Base-by-base conservation (phyloP, 2,113 vertebrate species). In the Prunella fulvescens region DNA sequence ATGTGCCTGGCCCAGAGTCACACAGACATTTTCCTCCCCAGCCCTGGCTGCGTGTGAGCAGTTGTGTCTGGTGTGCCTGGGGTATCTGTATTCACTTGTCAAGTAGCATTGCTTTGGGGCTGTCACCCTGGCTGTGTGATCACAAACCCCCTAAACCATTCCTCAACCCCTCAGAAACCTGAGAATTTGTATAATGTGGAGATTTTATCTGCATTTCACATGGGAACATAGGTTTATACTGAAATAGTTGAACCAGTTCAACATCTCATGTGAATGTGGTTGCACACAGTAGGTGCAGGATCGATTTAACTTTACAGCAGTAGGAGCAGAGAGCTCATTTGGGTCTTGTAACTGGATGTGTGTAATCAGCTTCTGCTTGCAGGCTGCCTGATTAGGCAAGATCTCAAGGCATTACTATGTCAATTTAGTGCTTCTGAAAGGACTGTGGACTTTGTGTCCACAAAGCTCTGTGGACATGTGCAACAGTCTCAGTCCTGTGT, bases 211-310 rank as follows among this genome's bases (percentile, higher is more conserved):
- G 37, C 37, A 5, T 89, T 94, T 84, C 53, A 24, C 6, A 1
- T 60, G 57, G n/a, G 62, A 57, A 77, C 22, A 35, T 14, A 58
- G 53, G 25, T 37, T 71, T 93, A 11, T 64, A 31, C 15, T 69
- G 51, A 58, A 87, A 31, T 14, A 87, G 26, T 44, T 90, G 28
- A 56, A 60, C 12, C 20, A 50, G 5, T 57, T 88, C 35, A 39
- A 9, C 1, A 0, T 16, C 61, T 90, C 0, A 0, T 62, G 48
- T 67, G 57, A 82, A 53, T 45, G n/a, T 1, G 2, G 28, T 90
- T 77, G 28, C 25, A 33, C 44, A 11, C 26, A 16, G 39, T 58
- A 48, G 33, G 31, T 70, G 40, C 51, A 64, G 64, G 65, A 56
- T 77, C 29, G 39, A 9, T 94, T 86, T 77, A 44, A 83, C 42